Evolutionary conservation across 2,888 invertebrate genomes (phyloP), one percentile per base, ranked within the genome.

Genomic region (Sesamia inferens): DNA sequence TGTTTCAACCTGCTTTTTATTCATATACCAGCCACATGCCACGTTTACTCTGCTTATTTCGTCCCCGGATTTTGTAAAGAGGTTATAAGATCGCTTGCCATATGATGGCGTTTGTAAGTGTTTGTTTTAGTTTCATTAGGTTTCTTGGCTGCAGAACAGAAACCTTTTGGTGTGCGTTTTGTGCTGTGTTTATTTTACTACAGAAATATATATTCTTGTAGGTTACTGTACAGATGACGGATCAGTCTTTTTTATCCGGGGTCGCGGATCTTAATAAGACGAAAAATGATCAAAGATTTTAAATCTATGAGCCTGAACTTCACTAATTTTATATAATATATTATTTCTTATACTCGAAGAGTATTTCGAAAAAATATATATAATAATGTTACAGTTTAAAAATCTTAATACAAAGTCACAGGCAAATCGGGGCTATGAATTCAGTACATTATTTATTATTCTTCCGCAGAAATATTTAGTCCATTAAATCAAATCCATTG

Each of bases 1-100:
- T 68, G 61, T 77, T 59, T 63, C 57, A 71, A 55, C 54, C 74
- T 66, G 47, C 13, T 81, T 74, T 81, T 78, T 74, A 31, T 72
- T 68, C 59, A 54, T 67, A 54, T 19, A 42, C 58, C 51, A 75
- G 70, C 79, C 79, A 75, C 72, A 75, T 81, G 81, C 54, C 44
- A 19, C 55, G 58, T 42, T 71, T 13, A 62, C 54, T 16, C 10
- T 44, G 76, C 58, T 67, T 82, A 68, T 81, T 82, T 82, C 72
- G 39, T 48, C 19, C 11, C 5, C 19, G 67, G 57, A 78, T 82
- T 74, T 66, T 22, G 31, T 58, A 65, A 67, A 74, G 61, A 67
- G 62, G 68, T 69, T 58, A 19, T 64, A 67, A 63, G 19, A 67
- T 48, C 70, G 72, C 67, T 54, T 62, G 66, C 63, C 67, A 24